Evolutionary conservation across 2,797 vertebrate species (phyloP), one percentile per base, ranked within the genome.

Genomic region (Acrossocheilus fasciatus): DNA sequence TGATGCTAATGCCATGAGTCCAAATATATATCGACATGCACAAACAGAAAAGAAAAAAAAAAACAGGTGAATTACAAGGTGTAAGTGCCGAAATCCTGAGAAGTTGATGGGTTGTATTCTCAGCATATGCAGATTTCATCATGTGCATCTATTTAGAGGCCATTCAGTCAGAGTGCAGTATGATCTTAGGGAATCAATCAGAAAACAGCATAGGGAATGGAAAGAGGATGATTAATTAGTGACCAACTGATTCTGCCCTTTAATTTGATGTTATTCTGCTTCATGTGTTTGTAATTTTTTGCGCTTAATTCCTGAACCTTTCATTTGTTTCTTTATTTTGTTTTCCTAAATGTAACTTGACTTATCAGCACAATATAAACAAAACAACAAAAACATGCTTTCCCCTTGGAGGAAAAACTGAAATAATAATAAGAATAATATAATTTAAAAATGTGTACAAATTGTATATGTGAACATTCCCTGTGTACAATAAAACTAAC

Each of bases 401-500:
- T 17, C 66, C 18, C 90, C 89, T 86, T 91, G 87, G 90, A 86
- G 90, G 59, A 89, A 90, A 90, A 88, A 88, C 43, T 43, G 9
- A 86, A 83, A 76, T 84, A 90, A 88, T 75, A 76, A 50, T 68
- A 93, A 76, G 6, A 39, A 39, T 7, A 50, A 39, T 26, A 34
- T 17, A 30, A 66, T 43, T 7, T 41, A 89, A 88, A 91, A 85
- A 92, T 82, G 91, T 94, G 92, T 94, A 93, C 87, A 94, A 93
- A 82, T 90, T 93, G 92, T 95, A 93, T 89, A 94, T 94, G 94
- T 95, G 91, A 93, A 89, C 92, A 92, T 91, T 93, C 91, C 93
- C 92, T 91, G 92, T 96, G 91, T 92, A 94, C 91, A 95, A 94
- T 96, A 95, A 95, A 95, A 93, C 83, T 4, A 82, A 89, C 89